Percentiles rank a stretch among this genome's conserved stretches.
These are phyloP conservation scores for Trematocara stigmaticum DNA, from an alignment of 2,113 vertebrate species.

Conservation along the genomic window DNA sequence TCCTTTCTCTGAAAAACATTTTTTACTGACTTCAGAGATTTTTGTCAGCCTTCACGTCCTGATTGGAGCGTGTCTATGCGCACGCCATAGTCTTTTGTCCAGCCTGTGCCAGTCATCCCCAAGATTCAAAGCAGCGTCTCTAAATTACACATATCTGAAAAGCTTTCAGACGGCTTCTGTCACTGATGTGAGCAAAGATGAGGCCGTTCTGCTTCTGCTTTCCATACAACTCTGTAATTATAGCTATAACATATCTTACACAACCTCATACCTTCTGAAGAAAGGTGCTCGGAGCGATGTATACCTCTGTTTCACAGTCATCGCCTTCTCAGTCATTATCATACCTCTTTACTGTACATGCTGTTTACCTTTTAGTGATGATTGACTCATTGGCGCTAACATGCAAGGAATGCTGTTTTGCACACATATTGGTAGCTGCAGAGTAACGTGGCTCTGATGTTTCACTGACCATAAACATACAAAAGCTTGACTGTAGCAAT, in stretches of 20 bases:
- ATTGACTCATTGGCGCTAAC: not conserved
- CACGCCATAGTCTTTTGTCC: not conserved
- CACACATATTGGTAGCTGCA: not conserved
- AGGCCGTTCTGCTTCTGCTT: not conserved
- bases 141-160: not conserved
- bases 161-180: not conserved
- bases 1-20: not conserved
- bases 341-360: not conserved
- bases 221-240: slow-evolving; percentile 30
- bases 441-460: not conserved
- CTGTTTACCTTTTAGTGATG: not conserved
- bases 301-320: slow-evolving; percentile 15
- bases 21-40: not conserved
- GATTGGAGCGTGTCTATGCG: not conserved
- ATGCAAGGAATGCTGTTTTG: slow-evolving; percentile 15
- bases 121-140: not conserved
- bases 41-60: not conserved
- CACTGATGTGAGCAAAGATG: not conserved
- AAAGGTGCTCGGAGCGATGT: slow-evolving; percentile 2
- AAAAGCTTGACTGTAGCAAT: slow-evolving; percentile 24
- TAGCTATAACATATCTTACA: slow-evolving; percentile 1
- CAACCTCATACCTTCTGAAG: slow-evolving; percentile 3
- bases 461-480: slow-evolving; percentile 12
- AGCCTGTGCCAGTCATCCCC: not conserved
- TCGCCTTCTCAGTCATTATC: not conserved